These are phyloP conservation scores for Rynchops niger DNA, from an alignment of 2,113 vertebrate genomes.

Conservation along the genomic window DNA sequence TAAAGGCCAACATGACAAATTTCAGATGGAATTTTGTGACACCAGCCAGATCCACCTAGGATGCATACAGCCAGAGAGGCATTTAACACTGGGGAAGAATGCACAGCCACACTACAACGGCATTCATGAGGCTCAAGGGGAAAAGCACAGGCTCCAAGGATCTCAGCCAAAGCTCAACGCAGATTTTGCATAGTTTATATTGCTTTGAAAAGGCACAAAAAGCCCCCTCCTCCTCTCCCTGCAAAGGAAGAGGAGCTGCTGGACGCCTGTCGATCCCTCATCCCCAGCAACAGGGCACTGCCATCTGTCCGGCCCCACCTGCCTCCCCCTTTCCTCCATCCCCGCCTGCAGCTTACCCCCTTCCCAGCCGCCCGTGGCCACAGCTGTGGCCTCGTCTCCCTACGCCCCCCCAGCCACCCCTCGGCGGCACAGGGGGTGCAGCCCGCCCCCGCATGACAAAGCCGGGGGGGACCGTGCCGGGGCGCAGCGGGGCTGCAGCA, in stretches of 20 bases:
- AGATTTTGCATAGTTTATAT: neutral
- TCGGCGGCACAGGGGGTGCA: neutral
- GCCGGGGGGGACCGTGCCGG: no score
- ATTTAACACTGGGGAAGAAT: neutral
- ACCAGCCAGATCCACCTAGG: neutral
- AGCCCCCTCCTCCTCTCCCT: neutral
- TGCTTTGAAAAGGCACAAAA: neutral
- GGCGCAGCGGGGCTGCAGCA: neutral
- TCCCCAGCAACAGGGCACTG: neutral
- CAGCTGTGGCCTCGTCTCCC: neutral
- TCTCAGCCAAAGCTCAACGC: neutral
- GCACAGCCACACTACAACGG: neutral
- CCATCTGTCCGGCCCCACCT: neutral
- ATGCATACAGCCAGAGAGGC: neutral
- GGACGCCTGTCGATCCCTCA: neutral
- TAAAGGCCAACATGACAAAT: neutral
- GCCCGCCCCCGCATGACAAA: neutral
- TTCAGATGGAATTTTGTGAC: neutral
- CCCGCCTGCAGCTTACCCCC: neutral
- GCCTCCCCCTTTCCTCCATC: neutral
- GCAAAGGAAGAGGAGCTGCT: neutral
- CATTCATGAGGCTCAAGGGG: neutral
- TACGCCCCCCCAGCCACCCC: no score
- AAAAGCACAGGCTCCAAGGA: neutral
- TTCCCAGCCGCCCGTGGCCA: neutral